Conservation (phyloP, 2,888 invertebrate species). For the Sminthurides aquaticus region DNA sequence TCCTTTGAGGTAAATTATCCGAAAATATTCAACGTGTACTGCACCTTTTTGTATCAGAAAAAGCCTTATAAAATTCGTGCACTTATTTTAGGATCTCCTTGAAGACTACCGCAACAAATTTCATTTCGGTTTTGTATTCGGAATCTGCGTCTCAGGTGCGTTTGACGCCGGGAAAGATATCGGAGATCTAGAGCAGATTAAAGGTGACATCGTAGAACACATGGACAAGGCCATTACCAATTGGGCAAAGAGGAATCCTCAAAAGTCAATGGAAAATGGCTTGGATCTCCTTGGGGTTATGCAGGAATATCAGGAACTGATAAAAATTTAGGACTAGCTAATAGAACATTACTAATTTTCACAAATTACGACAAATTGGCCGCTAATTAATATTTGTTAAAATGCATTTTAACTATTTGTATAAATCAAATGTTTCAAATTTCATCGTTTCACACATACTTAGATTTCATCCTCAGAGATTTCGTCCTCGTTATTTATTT, state of each 20-base stretch:
- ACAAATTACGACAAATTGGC: neutral
- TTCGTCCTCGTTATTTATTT: too few relatives aligned
- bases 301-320: too few relatives aligned
- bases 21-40: neutral
- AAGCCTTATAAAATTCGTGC: neutral
- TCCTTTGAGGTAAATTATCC: neutral
- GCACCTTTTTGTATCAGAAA: neutral
- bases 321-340: too few relatives aligned
- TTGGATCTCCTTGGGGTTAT: neutral
- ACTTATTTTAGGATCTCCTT: slow-evolving; percentile 9
- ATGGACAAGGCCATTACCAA: neutral
- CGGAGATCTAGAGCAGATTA: slow-evolving; percentile 1
- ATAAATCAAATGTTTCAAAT: too few relatives aligned
- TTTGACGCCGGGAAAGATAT: neutral
- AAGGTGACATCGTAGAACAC: neutral
- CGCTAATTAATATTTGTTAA: neutral
- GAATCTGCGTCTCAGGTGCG: neutral
- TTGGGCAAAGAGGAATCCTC: neutral
- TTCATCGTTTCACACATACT: too few relatives aligned
- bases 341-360: too few relatives aligned
- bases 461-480: too few relatives aligned
- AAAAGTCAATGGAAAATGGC: neutral
- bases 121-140: slow-evolving; percentile 4
- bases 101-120: slow-evolving; percentile 7
- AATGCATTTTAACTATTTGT: too few relatives aligned